Conservation (phyloP, 2,888 invertebrate genomes). For the Meta bourneti region DNA sequence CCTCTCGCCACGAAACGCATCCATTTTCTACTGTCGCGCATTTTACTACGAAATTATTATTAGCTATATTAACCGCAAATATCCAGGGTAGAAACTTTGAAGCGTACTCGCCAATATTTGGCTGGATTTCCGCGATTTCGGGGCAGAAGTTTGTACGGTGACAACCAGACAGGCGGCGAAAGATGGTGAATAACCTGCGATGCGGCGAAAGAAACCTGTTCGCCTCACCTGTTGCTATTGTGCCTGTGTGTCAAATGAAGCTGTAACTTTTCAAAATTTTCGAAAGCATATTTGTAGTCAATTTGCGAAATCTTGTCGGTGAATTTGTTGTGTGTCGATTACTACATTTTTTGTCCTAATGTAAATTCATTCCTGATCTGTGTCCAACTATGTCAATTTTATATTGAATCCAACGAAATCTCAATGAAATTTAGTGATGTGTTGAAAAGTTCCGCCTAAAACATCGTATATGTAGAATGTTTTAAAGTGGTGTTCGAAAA, state of each 20-base stretch:
- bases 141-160: slow-evolving; percentile 1
- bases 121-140: slow-evolving; percentile 8
- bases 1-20: not conserved
- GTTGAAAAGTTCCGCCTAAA: not conserved
- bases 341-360: not conserved
- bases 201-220: slow-evolving; percentile 38
- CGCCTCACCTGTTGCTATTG: slow-evolving; percentile 27
- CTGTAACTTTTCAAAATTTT: slow-evolving; percentile 8
- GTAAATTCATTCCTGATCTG: not conserved
- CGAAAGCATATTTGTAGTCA: not conserved
- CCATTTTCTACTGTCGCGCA: not conserved
- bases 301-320: not conserved
- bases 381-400: not conserved
- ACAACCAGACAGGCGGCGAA: slow-evolving; percentile 31
- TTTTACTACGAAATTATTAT: not conserved
- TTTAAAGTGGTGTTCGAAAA: slow-evolving; percentile 19
- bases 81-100: too few species aligned
- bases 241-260: not conserved
- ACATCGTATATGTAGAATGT: slow-evolving; percentile 7
- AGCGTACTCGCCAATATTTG: slow-evolving; percentile 34
- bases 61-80: not conserved
- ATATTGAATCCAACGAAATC: not conserved
- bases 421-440: slow-evolving; percentile 13
- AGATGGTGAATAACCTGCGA: slow-evolving; percentile 53
- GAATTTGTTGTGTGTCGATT: not conserved